phyloP scores from a whole-genome alignment of 2,797 vertebrate genomes.

The Lacerta viridis region DNA sequence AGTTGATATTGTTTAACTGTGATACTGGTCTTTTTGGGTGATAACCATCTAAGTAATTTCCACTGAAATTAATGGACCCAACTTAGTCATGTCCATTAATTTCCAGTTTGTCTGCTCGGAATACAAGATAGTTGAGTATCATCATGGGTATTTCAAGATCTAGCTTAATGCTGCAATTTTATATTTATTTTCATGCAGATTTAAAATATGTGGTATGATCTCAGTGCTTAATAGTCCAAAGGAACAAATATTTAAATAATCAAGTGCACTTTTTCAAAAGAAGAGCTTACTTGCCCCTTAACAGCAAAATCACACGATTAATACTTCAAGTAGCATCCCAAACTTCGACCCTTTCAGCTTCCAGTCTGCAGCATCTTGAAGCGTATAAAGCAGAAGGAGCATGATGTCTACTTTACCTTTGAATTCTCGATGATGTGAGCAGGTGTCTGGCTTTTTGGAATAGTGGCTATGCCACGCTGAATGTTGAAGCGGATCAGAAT shows the following conservation, averaged over 20 bases:
- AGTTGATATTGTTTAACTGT: not conserved
- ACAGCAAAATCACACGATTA: not conserved
- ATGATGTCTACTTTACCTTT: not conserved
- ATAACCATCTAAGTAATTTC: no score
- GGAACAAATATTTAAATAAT: not conserved
- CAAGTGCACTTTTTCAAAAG: not conserved
- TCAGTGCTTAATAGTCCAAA: not conserved
- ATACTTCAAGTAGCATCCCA: not conserved
- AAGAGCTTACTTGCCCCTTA: not conserved
- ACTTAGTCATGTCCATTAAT: no score
- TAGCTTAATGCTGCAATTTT: not conserved
- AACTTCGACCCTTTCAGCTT: not conserved
- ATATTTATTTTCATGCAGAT: no score
- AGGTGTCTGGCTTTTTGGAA: slow-evolving; percentile 16
- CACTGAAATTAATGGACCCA: no score
- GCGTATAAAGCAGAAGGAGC: not conserved
- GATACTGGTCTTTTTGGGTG: not conserved
- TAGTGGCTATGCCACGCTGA: not conserved
- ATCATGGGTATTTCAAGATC: not conserved
- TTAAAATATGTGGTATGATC: not conserved
- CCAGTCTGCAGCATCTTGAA: not conserved
- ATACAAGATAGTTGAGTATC: no score
- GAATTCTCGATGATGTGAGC: slow-evolving; percentile 15
- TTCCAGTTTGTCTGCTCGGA: no score
- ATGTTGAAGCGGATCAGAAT: slow-evolving; percentile 18